Conservation (phyloP, 2,797 vertebrate genomes). For the Channallabes apus region DNA sequence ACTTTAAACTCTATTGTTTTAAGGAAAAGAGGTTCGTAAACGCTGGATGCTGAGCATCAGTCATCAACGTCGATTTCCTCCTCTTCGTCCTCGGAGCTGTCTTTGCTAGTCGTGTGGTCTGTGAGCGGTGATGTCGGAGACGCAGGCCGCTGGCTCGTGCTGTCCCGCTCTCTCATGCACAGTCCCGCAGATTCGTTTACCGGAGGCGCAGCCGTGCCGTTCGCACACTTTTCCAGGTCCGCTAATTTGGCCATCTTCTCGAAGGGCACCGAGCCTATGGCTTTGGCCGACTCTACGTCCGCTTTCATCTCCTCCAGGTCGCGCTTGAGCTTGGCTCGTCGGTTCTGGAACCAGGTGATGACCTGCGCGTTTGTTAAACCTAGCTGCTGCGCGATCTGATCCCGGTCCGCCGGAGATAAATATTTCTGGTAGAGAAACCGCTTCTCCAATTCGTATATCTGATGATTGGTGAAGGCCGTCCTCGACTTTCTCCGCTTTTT, state of each 20-base stretch:
- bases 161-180: constrained; percentile 63
- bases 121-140: constrained; percentile 75
- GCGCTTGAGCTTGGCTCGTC: constrained; percentile 85
- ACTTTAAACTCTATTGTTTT: constrained; percentile 51
- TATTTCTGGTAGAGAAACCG: constrained; percentile 90
- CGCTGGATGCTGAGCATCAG: constrained; percentile 61
- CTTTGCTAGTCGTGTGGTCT: constrained; percentile 79
- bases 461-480: constrained; percentile 88
- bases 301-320: constrained; percentile 88
- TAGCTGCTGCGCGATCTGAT: constrained; percentile 88
- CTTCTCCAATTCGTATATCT: constrained; percentile 89
- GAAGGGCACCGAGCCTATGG: constrained; percentile 73
- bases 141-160: constrained; percentile 59
- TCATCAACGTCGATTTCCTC: constrained; percentile 93
- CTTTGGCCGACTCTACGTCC: constrained; percentile 84
- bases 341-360: constrained; percentile 89
- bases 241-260: constrained; percentile 87
- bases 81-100: constrained; percentile 86
- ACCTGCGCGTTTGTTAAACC: constrained; percentile 87
- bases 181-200: constrained; percentile 67
- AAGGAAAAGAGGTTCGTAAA: constrained; percentile 27
- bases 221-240: constrained; percentile 81
- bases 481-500: constrained; percentile 87
- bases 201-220: constrained; percentile 58
- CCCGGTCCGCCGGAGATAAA: constrained; percentile 84